Conservation (phyloP, 1,140 invertebrate species). For the Dendroctonus valens region DNA sequence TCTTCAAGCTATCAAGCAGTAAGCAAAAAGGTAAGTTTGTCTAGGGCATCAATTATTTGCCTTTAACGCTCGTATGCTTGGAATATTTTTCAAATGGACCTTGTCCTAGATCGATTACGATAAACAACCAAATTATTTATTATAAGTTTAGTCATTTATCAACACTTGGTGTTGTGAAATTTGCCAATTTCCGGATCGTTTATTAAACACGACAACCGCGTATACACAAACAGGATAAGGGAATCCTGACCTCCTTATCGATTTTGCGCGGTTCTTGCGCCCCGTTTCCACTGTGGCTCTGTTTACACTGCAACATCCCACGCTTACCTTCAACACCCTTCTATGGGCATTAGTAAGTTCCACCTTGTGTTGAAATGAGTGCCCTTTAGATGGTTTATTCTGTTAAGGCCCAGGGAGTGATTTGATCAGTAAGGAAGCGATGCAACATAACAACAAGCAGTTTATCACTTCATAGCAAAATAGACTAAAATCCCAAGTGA, state of each 20-base stretch:
- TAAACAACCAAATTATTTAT: neutral
- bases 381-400: neutral
- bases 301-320: neutral
- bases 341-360: neutral
- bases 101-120: too few species aligned
- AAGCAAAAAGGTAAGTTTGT: constrained; percentile 21
- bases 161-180: neutral
- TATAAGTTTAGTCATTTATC: neutral
- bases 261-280: constrained; percentile 5
- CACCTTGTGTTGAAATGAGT: neutral
- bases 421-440: neutral
- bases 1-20: constrained; percentile 22
- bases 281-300: neutral
- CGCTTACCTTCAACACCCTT: neutral
- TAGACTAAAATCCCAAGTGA: too few species aligned
- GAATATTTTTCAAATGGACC: neutral
- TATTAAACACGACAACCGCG: neutral
- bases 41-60: neutral
- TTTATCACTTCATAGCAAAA: too few species aligned
- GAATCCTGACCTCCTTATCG: constrained; percentile 11
- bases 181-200: neutral
- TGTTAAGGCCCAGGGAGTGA: neutral
- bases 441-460: too few species aligned
- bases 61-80: neutral
- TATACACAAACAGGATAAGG: neutral